These are phyloP conservation scores for Sebastes taczanowskii DNA, from an alignment of 2,797 vertebrate species.

Conservation along the genomic window DNA sequence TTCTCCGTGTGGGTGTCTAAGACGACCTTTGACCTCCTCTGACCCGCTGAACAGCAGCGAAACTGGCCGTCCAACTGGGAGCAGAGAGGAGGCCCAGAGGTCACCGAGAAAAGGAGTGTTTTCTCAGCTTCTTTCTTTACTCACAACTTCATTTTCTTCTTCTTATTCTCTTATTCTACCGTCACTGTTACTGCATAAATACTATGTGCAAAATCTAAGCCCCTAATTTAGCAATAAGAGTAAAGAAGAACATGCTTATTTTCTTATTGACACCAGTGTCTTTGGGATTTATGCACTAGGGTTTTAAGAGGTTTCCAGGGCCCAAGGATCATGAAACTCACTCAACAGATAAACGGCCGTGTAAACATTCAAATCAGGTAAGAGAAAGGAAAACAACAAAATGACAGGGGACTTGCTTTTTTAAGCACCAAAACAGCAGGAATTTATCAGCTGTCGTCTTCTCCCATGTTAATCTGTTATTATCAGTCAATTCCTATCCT, in stretches of 20 bases:
- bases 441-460: background rate
- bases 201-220: background rate
- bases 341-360: slow-evolving; percentile 57
- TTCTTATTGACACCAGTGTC: slow-evolving; percentile 32
- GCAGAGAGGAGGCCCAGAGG: slow-evolving; percentile 51
- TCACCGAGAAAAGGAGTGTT: slow-evolving; percentile 48
- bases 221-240: background rate
- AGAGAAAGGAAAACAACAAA: slow-evolving; percentile 51
- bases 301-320: slow-evolving; percentile 50
- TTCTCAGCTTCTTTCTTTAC: slow-evolving; percentile 28
- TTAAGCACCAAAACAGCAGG: slow-evolving; percentile 24
- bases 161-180: background rate
- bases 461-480: background rate
- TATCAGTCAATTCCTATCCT: background rate
- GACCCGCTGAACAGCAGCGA: slow-evolving; percentile 65
- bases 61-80: slow-evolving; percentile 62
- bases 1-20: slow-evolving; percentile 65
- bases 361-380: slow-evolving; percentile 57
- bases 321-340: slow-evolving; percentile 59
- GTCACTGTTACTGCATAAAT: background rate
- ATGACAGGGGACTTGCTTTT: slow-evolving; percentile 13
- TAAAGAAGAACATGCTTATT: slow-evolving; percentile 20
- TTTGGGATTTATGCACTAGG: slow-evolving; percentile 41
- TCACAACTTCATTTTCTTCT: background rate
- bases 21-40: slow-evolving; percentile 57